Evolutionary conservation across 2,797 vertebrate species (phyloP).

Genomic region (Carcharodon carcharias): DNA sequence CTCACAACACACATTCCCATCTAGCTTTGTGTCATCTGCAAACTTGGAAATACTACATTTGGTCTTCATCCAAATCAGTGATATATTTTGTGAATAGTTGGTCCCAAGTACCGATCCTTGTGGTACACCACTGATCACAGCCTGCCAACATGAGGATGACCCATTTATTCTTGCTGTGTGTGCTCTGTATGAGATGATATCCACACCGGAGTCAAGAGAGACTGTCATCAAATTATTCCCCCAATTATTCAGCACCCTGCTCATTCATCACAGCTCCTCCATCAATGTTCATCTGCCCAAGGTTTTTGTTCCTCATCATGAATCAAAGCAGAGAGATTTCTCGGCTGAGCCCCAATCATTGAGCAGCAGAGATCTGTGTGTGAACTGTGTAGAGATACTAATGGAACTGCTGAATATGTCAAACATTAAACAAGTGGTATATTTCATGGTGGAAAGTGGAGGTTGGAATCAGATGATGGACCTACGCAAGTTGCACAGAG

Average conservation of each 20-base stretch:
- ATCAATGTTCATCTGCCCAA: not conserved
- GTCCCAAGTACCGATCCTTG: too few species aligned
- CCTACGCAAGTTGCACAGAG: conserved; percentile 3
- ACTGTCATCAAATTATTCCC: conserved; percentile 1
- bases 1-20: too few species aligned
- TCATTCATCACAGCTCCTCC: not conserved
- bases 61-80: too few species aligned
- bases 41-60: too few species aligned
- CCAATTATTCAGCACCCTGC: conserved; percentile 24
- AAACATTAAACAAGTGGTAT: not conserved
- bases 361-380: conserved; percentile 6
- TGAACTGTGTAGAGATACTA: conserved; percentile 7
- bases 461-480: conserved; percentile 25
- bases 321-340: not conserved
- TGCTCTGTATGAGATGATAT: conserved; percentile 15
- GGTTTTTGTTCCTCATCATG: not conserved
- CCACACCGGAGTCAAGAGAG: not conserved
- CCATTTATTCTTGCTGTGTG: too few species aligned
- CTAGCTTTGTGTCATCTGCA: too few species aligned
- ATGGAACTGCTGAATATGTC: not conserved
- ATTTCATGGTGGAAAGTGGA: not conserved
- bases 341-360: not conserved
- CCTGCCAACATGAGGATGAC: too few species aligned
- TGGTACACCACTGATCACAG: too few species aligned
- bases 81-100: too few species aligned